phyloP scores from a whole-genome alignment of 2,888 invertebrate genomes.

The Drosophila bunnanda region DNA sequence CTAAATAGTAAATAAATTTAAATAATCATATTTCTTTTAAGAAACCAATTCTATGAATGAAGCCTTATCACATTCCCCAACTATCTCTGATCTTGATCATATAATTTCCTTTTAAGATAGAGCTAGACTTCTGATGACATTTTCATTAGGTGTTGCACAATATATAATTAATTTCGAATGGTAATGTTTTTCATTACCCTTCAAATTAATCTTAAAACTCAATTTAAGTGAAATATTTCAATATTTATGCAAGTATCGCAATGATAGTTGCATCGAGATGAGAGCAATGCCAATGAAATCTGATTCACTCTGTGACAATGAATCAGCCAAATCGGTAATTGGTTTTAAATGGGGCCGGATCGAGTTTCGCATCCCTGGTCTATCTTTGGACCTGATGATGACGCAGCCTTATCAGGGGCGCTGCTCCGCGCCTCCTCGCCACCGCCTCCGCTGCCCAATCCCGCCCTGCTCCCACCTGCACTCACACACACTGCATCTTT shows the following conservation, averaged over 20 bases:
- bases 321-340: constrained; percentile 31
- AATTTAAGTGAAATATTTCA: too few relatives aligned
- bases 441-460: constrained; percentile 13
- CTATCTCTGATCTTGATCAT: neutral
- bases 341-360: constrained; percentile 29
- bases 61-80: neutral
- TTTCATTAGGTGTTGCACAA: neutral
- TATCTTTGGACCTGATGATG: constrained; percentile 47
- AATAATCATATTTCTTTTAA: neutral
- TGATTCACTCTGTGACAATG: constrained; percentile 25
- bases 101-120: neutral
- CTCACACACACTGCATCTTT: constrained; percentile 38
- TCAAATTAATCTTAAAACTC: too few relatives aligned
- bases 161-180: too few relatives aligned
- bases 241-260: neutral
- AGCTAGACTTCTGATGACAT: constrained; percentile 1
- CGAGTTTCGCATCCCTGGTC: constrained; percentile 40
- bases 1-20: neutral
- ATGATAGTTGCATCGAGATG: neutral
- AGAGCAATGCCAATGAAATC: constrained; percentile 7
- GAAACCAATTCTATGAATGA: neutral
- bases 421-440: constrained; percentile 15
- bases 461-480: constrained; percentile 25
- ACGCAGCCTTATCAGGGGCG: constrained; percentile 54
- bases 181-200: too few relatives aligned